Conservation (phyloP, 2,888 invertebrate genomes). For the Tribolium freemani region DNA sequence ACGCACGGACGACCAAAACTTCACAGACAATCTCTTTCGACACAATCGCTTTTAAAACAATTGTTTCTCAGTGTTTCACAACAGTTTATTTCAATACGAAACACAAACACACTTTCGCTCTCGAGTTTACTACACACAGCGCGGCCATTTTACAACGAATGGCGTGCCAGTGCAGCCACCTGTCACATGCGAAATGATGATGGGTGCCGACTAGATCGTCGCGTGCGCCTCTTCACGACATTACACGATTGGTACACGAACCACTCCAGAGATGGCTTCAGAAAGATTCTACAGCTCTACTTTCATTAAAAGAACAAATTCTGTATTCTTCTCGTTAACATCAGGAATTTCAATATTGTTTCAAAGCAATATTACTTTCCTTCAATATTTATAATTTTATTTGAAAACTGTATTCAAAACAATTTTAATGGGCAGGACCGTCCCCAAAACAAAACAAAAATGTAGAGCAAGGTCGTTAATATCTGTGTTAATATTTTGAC, state of each 20-base stretch:
- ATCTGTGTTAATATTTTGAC: no score
- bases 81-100: constrained; percentile 48
- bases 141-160: constrained; percentile 65
- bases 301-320: no score
- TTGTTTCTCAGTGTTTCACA: constrained; percentile 58
- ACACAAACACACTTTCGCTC: constrained; percentile 59
- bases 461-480: no score
- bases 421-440: no score
- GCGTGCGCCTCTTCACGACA: constrained; percentile 58
- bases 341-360: no score
- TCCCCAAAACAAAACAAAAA: no score
- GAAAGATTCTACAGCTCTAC: neutral
- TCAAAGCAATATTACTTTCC: no score
- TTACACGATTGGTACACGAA: constrained; percentile 47
- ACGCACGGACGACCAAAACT: constrained; percentile 34
- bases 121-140: constrained; percentile 49
- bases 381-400: no score
- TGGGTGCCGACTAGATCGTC: constrained; percentile 53
- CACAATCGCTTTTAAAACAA: constrained; percentile 53
- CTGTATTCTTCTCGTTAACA: no score
- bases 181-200: constrained; percentile 64
- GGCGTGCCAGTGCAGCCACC: constrained; percentile 68
- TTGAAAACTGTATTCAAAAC: no score
- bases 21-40: constrained; percentile 50
- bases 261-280: neutral